These are phyloP conservation scores for Botia kubotai DNA, from an alignment of 2,797 vertebrate genomes.

Conservation along the genomic window DNA sequence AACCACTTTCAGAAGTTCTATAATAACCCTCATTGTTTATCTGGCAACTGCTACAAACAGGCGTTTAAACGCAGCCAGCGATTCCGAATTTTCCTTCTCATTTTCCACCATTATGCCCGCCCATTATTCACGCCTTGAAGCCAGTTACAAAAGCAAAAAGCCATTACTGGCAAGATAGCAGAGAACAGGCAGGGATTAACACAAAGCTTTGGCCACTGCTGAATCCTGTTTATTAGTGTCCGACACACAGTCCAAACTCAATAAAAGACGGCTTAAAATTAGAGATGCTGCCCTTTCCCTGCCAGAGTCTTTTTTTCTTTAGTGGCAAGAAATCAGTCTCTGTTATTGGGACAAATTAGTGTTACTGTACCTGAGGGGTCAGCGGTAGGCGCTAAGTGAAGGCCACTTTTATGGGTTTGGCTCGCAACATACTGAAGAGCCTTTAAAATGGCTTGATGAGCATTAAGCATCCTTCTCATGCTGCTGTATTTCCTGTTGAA, in stretches of 20 bases:
- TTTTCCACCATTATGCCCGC: constrained; percentile 43
- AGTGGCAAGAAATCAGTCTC: constrained; percentile 31
- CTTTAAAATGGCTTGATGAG: background rate
- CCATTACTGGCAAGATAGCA: constrained; percentile 50
- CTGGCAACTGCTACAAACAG: constrained; percentile 45
- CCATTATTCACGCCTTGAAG: constrained; percentile 57
- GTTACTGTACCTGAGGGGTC: constrained; percentile 31
- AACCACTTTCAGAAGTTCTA: constrained; percentile 51
- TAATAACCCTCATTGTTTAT: constrained; percentile 51
- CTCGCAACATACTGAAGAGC: background rate
- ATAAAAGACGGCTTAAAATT: constrained; percentile 51
- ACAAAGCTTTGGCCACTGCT: constrained; percentile 41
- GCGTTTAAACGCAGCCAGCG: constrained; percentile 41
- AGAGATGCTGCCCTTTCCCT: constrained; percentile 41
- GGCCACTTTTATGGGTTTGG: constrained; percentile 15
- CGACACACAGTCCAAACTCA: constrained; percentile 47
- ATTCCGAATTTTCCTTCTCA: constrained; percentile 44
- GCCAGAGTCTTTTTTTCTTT: constrained; percentile 25
- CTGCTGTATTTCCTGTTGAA: background rate
- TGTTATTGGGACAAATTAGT: constrained; percentile 50
- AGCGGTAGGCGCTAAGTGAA: constrained; percentile 1
- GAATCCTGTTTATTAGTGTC: constrained; percentile 61
- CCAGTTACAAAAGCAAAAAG: constrained; percentile 53
- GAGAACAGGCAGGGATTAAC: constrained; percentile 45
- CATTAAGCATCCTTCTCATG: background rate